Conservation (phyloP, 2,797 vertebrate species). For the Paratrypauchen microcephalus region DNA sequence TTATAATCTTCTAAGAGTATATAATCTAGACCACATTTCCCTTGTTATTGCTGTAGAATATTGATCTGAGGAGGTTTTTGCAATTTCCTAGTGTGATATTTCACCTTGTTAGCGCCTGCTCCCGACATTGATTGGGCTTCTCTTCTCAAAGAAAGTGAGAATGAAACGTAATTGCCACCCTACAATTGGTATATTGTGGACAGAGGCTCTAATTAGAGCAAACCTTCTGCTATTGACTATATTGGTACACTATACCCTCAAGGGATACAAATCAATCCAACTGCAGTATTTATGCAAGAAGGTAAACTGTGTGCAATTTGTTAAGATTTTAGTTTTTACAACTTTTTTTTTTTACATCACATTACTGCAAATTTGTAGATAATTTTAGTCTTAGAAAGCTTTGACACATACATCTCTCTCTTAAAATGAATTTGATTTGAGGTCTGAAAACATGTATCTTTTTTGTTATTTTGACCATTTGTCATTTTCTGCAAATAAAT, state of each 20-base stretch:
- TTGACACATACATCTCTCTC: no score
- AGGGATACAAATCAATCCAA: slow-evolving; percentile 1
- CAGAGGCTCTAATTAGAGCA: neutral
- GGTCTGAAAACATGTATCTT: no score
- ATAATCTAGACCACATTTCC: neutral
- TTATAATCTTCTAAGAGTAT: neutral
- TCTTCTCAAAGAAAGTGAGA: neutral
- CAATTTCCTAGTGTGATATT: neutral
- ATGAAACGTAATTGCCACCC: slow-evolving; percentile 5
- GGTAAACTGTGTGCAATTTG: slow-evolving; percentile 26
- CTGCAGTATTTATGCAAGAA: slow-evolving; percentile 26
- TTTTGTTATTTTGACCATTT: no score
- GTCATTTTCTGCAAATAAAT: no score
- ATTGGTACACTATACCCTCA: neutral
- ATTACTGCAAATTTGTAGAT: neutral
- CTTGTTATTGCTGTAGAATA: neutral
- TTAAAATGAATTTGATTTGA: no score
- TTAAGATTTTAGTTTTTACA: neutral
- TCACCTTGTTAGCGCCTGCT: slow-evolving; percentile 5
- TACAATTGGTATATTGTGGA: neutral
- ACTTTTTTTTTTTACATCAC: neutral
- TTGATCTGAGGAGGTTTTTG: neutral
- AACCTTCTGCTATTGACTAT: neutral
- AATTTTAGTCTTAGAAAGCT: neutral
- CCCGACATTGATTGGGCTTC: neutral